Percentiles rank a stretch among this genome's conserved stretches.
Evolutionary conservation across 1,140 invertebrate species (phyloP).

Genomic region (Dendrolimus punctatus): DNA sequence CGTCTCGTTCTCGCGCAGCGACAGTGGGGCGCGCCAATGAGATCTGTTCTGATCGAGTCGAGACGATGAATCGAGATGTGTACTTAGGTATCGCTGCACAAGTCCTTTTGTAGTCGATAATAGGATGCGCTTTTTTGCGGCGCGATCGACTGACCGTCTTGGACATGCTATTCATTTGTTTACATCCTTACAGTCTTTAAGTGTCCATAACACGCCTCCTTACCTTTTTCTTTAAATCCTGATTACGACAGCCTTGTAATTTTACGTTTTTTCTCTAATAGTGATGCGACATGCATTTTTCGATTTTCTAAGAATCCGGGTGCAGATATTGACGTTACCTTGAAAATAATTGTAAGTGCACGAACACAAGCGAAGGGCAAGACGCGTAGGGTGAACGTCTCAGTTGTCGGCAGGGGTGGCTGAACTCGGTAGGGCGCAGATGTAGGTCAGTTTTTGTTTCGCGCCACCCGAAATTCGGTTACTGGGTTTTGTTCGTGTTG

Average conservation of each 20-base stretch:
- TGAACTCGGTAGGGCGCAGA: constrained; percentile 63
- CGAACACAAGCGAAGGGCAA: constrained; percentile 40
- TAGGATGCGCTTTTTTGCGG: constrained; percentile 68
- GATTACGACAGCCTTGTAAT: too few species aligned
- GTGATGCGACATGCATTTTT: too few species aligned
- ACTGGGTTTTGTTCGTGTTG: constrained; percentile 44
- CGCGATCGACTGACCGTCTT: constrained; percentile 52
- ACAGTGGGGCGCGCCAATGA: constrained; percentile 68
- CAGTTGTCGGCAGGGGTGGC: constrained; percentile 49
- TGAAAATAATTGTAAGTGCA: constrained; percentile 49
- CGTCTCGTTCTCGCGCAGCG: constrained; percentile 53
- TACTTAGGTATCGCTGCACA: constrained; percentile 70
- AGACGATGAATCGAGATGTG: constrained; percentile 71
- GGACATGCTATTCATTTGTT: constrained; percentile 41
- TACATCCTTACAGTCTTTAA: constrained; percentile 20
- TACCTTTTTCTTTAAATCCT: constrained; percentile 1
- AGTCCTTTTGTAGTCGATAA: constrained; percentile 71
- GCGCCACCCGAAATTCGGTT: constrained; percentile 67
- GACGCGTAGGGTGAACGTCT: constrained; percentile 50
- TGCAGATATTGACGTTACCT: constrained; percentile 27
- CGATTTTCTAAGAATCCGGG: constrained; percentile 1
- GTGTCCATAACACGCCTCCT: constrained; percentile 15
- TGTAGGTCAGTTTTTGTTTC: constrained; percentile 71
- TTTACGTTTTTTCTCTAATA: too few species aligned
- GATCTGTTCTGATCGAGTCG: constrained; percentile 67